Conservation (phyloP, 2,888 invertebrate genomes). For the Chrysomela aeneicollis region DNA sequence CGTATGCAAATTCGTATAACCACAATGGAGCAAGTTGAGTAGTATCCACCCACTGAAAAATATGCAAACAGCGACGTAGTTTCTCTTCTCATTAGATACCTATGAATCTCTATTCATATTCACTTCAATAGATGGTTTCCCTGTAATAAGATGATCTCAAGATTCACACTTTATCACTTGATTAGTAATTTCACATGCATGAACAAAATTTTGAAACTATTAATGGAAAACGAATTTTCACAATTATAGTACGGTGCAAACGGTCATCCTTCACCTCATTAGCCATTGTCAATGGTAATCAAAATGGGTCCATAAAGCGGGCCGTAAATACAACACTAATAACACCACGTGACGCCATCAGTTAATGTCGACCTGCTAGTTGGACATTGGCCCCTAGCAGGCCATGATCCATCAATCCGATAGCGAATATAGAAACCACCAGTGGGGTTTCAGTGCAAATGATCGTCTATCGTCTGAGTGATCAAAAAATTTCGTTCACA, state of each 20-base stretch:
- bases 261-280: conserved; percentile 17
- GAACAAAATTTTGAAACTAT: no score
- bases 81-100: no score
- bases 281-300: conserved; percentile 26
- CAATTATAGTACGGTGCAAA: no score
- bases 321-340: conserved; percentile 21
- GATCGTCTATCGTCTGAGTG: no score
- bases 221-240: no score
- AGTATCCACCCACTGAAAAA: conserved; percentile 11
- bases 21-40: conserved; percentile 13
- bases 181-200: no score
- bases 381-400: background rate
- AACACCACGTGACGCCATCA: conserved; percentile 42
- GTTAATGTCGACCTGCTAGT: conserved; percentile 39
- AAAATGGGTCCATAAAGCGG: conserved; percentile 24
- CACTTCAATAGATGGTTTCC: no score
- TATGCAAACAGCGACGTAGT: no score
- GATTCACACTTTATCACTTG: no score
- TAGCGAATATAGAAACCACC: conserved; percentile 27
- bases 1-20: conserved; percentile 33
- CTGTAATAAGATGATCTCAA: no score
- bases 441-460: conserved; percentile 25
- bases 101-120: no score
- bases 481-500: no score
- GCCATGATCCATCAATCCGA: background rate